phyloP scores from a whole-genome alignment of 2,888 invertebrate species.

The Cetonia aurata region DNA sequence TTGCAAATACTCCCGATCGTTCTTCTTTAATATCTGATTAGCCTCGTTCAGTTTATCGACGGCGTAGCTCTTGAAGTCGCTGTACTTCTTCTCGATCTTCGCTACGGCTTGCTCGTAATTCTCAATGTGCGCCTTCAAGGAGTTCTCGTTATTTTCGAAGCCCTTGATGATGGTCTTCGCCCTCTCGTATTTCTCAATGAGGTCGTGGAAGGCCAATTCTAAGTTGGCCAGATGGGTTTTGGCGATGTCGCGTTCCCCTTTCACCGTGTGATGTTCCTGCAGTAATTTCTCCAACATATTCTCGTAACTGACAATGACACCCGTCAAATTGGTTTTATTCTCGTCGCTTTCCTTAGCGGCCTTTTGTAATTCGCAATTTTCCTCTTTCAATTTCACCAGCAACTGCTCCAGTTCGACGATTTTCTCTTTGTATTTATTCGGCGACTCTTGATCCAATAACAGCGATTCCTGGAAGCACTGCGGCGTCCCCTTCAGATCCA shows the following conservation, averaged over 20 bases:
- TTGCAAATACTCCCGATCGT: constrained; percentile 55
- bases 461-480: constrained; percentile 48
- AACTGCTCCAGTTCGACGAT: constrained; percentile 47
- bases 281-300: constrained; percentile 57
- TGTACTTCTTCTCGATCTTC: constrained; percentile 54
- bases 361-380: constrained; percentile 36
- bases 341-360: constrained; percentile 40
- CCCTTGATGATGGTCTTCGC: constrained; percentile 58
- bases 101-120: constrained; percentile 55
- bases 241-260: constrained; percentile 55
- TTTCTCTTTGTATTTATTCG: constrained; percentile 52
- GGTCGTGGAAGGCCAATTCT: constrained; percentile 59
- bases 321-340: constrained; percentile 38
- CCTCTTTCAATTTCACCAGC: constrained; percentile 39
- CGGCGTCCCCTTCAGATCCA: constrained; percentile 46
- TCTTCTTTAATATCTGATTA: constrained; percentile 54
- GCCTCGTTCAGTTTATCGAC: constrained; percentile 56
- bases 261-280: constrained; percentile 55
- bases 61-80: constrained; percentile 55
- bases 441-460: constrained; percentile 51
- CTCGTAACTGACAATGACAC: constrained; percentile 57
- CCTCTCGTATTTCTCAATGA: constrained; percentile 60
- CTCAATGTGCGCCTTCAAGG: constrained; percentile 55
- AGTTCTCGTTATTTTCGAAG: constrained; percentile 58
- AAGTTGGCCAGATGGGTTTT: constrained; percentile 58